Conservation (phyloP, 2,888 invertebrate species). For the Drosophila merina region DNA sequence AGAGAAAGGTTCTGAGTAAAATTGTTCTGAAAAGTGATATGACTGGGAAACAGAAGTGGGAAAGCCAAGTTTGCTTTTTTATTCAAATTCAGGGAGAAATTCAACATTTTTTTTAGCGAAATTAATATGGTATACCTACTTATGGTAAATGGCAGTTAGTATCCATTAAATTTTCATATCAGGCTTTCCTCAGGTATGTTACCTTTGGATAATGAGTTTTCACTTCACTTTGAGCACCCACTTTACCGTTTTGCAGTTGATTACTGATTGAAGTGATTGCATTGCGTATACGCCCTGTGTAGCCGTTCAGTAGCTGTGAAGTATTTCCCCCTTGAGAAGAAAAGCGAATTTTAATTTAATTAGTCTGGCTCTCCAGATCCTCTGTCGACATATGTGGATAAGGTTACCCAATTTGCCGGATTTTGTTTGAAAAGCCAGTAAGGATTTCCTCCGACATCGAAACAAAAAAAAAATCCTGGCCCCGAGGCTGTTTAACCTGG, state of each 20-base stretch:
- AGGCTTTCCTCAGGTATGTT: neutral
- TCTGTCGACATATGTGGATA: constrained; percentile 16
- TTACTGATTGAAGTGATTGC: constrained; percentile 46
- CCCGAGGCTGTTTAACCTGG: constrained; percentile 56
- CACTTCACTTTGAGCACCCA: constrained; percentile 11
- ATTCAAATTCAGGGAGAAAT: neutral
- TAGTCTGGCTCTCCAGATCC: constrained; percentile 12
- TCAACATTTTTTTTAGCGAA: neutral
- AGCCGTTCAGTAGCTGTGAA: constrained; percentile 13
- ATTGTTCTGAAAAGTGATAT: constrained; percentile 18
- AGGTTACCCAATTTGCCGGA: constrained; percentile 15
- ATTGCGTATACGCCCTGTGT: constrained; percentile 49
- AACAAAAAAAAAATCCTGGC: constrained; percentile 19
- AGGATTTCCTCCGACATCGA: constrained; percentile 20
- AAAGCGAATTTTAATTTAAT: constrained; percentile 55
- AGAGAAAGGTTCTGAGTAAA: constrained; percentile 6
- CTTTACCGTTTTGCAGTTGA: constrained; percentile 56
- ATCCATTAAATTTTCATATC: neutral
- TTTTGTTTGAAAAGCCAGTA: constrained; percentile 17
- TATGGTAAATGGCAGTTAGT: neutral
- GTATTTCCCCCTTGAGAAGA: constrained; percentile 26
- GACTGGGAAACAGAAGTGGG: constrained; percentile 3
- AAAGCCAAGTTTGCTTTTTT: neutral
- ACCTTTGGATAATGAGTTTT: constrained; percentile 5
- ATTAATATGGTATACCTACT: neutral